Evolutionary conservation across 2,113 vertebrate species (phyloP).

Genomic region (Suncus etruscus): DNA sequence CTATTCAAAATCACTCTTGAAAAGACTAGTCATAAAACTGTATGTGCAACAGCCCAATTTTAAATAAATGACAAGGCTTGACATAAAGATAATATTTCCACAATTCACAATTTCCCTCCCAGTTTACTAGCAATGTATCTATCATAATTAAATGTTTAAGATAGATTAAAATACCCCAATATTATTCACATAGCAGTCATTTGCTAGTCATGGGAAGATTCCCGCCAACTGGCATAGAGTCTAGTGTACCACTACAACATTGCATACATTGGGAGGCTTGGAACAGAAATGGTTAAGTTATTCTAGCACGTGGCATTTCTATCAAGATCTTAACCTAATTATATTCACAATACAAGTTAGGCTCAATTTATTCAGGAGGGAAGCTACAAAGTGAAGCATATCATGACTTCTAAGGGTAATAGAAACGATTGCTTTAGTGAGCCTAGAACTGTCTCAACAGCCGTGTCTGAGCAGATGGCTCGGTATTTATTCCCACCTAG

Average conservation of each 20-base stretch:
- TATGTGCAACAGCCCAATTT: background rate
- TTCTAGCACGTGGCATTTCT: background rate
- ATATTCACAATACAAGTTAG: slow-evolving; percentile 25
- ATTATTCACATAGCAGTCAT: background rate
- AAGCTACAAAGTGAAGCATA: background rate
- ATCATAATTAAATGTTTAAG: background rate
- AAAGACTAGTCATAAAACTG: background rate
- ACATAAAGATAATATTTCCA: background rate
- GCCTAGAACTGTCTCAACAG: background rate
- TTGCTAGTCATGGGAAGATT: background rate
- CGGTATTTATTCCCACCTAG: slow-evolving; percentile 58
- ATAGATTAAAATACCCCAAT: background rate
- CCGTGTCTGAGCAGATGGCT: slow-evolving; percentile 55
- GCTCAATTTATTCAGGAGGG: slow-evolving; percentile 38
- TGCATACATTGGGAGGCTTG: background rate
- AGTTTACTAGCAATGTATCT: background rate
- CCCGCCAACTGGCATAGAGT: background rate
- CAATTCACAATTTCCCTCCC: background rate
- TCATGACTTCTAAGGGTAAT: slow-evolving; percentile 21
- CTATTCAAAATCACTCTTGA: background rate
- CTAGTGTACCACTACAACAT: background rate
- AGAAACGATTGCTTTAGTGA: slow-evolving; percentile 58
- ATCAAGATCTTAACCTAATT: slow-evolving; percentile 59
- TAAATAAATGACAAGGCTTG: background rate
- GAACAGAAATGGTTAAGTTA: slow-evolving; percentile 22